Conservation (phyloP, 2,888 invertebrate species). For the Idaea aversata region DNA sequence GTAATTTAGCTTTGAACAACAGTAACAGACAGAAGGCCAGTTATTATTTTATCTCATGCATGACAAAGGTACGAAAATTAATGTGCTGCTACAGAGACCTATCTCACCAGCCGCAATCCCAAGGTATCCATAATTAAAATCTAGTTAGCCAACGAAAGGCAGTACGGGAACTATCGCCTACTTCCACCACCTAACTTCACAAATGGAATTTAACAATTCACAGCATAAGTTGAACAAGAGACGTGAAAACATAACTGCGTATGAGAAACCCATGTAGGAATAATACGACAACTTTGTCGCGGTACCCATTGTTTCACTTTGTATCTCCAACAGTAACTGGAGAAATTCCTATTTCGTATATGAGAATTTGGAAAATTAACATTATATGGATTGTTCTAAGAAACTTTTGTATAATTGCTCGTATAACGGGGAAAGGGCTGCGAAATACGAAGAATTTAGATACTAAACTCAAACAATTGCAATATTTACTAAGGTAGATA, state of each 20-base stretch:
- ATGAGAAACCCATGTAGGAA: conserved; percentile 49
- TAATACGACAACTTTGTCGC: conserved; percentile 32
- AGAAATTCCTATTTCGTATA: conserved; percentile 2
- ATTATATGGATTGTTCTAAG: neutral
- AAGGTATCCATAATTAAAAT: conserved; percentile 74
- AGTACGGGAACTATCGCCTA: conserved; percentile 46
- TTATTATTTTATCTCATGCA: conserved; percentile 19
- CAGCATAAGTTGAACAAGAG: conserved; percentile 60
- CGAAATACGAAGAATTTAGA: neutral
- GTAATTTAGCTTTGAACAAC: conserved; percentile 11
- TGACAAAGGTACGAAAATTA: conserved; percentile 35
- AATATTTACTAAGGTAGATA: neutral
- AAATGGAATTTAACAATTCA: conserved; percentile 77
- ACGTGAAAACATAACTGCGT: conserved; percentile 55
- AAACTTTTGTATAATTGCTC: neutral
- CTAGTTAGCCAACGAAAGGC: conserved; percentile 61
- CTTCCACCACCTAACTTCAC: conserved; percentile 49
- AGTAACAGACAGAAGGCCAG: conserved; percentile 5
- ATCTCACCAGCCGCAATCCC: conserved; percentile 45
- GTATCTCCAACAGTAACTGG: conserved; percentile 22
- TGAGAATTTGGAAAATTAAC: neutral
- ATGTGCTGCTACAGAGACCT: conserved; percentile 34
- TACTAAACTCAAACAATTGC: neutral
- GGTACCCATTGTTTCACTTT: conserved; percentile 34
- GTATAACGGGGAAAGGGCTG: conserved; percentile 1